These are phyloP conservation scores for Nannoperca obscura DNA, from an alignment of 2,797 vertebrate species.

Conservation along the genomic window DNA sequence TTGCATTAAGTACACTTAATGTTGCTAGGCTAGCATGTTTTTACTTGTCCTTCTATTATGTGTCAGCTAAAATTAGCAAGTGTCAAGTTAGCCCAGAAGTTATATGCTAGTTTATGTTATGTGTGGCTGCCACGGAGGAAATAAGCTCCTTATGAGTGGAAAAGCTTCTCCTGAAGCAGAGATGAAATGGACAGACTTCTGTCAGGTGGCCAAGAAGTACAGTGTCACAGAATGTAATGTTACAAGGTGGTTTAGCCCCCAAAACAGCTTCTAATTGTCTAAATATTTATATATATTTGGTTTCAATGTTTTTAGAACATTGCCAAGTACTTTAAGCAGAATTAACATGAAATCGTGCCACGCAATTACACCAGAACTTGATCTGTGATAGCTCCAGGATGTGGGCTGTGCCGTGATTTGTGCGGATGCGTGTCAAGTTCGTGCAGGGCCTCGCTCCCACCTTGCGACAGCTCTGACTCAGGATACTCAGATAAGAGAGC, in stretches of 20 bases:
- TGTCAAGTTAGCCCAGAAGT: background rate
- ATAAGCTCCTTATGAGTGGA: background rate
- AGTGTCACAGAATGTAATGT: background rate
- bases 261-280: no score
- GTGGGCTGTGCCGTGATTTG: constrained; percentile 35
- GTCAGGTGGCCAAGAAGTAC: background rate
- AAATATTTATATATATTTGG: background rate
- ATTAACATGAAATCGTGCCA: constrained; percentile 24
- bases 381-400: constrained; percentile 33
- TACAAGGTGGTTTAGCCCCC: background rate
- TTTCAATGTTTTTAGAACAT: constrained; percentile 25
- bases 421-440: constrained; percentile 30
- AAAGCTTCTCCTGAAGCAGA: background rate
- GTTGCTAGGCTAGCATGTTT: no score
- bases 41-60: background rate
- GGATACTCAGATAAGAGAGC: constrained; percentile 30
- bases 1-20: background rate
- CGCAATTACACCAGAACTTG: constrained; percentile 52
- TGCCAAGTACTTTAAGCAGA: constrained; percentile 20
- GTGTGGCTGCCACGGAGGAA: background rate
- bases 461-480: constrained; percentile 50
- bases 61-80: background rate
- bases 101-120: background rate
- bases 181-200: background rate
- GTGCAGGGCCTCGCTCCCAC: constrained; percentile 32